Conservation (phyloP, 2,888 invertebrate species). For the Bembecia ichneumoniformis region DNA sequence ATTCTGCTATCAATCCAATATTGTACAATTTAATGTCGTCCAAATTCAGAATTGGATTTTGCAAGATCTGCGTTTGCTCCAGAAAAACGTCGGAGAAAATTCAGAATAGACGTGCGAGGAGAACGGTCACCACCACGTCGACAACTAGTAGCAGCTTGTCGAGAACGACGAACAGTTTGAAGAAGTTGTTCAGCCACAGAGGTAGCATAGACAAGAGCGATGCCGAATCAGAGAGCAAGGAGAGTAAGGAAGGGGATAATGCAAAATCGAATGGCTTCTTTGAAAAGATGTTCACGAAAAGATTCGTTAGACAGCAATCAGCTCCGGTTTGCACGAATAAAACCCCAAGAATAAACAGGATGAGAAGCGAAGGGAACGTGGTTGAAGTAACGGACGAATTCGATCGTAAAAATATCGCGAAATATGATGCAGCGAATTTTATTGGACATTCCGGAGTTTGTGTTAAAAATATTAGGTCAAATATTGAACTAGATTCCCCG, state of each 20-base stretch:
- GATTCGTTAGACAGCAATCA: conserved; percentile 56
- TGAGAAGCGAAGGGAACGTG: conserved; percentile 53
- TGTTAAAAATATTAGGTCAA: conserved; percentile 36
- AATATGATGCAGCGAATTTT: conserved; percentile 31
- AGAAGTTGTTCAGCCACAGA: conserved; percentile 62
- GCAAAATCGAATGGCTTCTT: conserved; percentile 34
- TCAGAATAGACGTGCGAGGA: conserved; percentile 50
- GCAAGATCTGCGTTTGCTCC: conserved; percentile 75
- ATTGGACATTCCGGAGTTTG: conserved; percentile 49
- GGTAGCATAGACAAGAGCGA: conserved; percentile 55
- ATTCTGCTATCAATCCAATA: conserved; percentile 92
- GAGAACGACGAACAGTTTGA: conserved; percentile 72
- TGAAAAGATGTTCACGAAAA: conserved; percentile 46
- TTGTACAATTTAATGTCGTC: conserved; percentile 94
- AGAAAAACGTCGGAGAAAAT: conserved; percentile 47
- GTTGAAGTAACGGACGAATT: conserved; percentile 31
- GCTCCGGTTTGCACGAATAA: conserved; percentile 46
- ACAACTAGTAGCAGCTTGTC: conserved; percentile 74
- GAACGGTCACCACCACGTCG: conserved; percentile 75
- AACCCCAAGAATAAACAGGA: conserved; percentile 46
- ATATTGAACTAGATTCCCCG: conserved; percentile 32
- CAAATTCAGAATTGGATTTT: conserved; percentile 87
- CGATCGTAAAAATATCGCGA: conserved; percentile 16
- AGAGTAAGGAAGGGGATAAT: conserved; percentile 33
- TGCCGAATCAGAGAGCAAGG: conserved; percentile 31